Evolutionary conservation across 2,888 invertebrate genomes (phyloP), one percentile per base, ranked within the genome.

Genomic region (Nymphalis urticae): DNA sequence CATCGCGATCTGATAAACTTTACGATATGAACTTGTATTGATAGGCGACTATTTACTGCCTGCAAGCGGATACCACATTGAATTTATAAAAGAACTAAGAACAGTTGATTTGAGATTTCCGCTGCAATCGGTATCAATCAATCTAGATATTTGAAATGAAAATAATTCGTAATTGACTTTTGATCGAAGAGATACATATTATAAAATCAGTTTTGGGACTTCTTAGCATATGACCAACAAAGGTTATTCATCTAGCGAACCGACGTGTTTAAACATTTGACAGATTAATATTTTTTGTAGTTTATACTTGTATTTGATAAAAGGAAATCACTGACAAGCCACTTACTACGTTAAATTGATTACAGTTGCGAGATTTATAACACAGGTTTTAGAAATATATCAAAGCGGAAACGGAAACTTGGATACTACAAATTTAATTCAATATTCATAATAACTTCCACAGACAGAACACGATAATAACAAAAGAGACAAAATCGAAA

Each of bases 271-370:
- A 13, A 42, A 42, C 42, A 13, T 42, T 42, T 42, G 13, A 42
- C 13, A 10, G 42, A 42, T 13, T 42, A 10, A 42, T 19, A 21
- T 21, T 51, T 19, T 51, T 51, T 51, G 19, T 51, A 21, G 19
- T 21, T 51, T 19, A 21, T 9, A 13, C 10, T 21, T 21, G 9
- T 21, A 3, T 13, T 21, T 8, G 19, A 19, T 19, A 24, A 53
- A 53, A 53, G 62, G 60, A 67, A 54, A 70, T 68, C 72, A 70
- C 65, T 50, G 64, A 70, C 64, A 67, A 54, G 64, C 53, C 53
- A 24, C 10, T 24, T 53, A 16, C 53, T 27, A 16, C 21, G 24
- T 53, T 27, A 24, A 53, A 53, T 27, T 27, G 7, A 24, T 27
- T 21, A 24, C 24, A 21, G 13, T 5, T 24, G 27, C 17, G 17